Base-by-base conservation (phyloP, 2,797 vertebrate genomes). In the Spinus olivaceus region DNA sequence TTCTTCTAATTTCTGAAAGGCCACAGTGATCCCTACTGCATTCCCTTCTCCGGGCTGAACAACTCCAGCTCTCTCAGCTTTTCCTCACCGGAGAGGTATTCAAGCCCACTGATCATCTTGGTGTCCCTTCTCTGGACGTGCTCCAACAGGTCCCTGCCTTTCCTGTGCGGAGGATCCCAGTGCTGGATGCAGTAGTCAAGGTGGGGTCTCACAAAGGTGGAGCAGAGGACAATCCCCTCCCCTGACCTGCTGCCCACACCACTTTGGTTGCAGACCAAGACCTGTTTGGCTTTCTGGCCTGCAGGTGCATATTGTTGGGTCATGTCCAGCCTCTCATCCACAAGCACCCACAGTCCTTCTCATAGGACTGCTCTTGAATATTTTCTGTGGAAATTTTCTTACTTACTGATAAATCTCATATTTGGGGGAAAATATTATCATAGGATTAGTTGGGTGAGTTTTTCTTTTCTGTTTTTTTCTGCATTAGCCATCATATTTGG, bases 401-500 rank as follows among this genome's bases (percentile, higher is more conserved):
- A 47, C 10, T 27, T 56, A 35, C 1, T 20, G 22, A 54, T 8
- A 85, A 81, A 84, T 18, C 4, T 39, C 50, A 63, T 16, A 25
- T 24, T 66, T 37, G 4, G 12, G 22, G 25, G 2, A 2, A 32
- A 46, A 56, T 28, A 12, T 2, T 19, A 46, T 41, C 30, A 66
- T 8, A 70, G n/a, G 16, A 65, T 66, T 72, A 85, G 5, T 10
- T 69, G 54, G 3, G 2, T 28, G 14, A 4, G 32, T 22, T 81
- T 79, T 64, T 30, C 0, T 14, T 27, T 25, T 19, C 5, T 19
- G 37, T 37, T 35, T 35, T 28, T 35, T 13, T 0, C 6, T 8
- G 8, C 9, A n/a, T 60, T 67, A 71, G 19, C 14, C 37, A 50
- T 56, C 33, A 21, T 33, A 80, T 67, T 60, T 71, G 42, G 41